Base-by-base conservation (phyloP, 1,140 invertebrate species). In the Trypoxylus dichotomus region DNA sequence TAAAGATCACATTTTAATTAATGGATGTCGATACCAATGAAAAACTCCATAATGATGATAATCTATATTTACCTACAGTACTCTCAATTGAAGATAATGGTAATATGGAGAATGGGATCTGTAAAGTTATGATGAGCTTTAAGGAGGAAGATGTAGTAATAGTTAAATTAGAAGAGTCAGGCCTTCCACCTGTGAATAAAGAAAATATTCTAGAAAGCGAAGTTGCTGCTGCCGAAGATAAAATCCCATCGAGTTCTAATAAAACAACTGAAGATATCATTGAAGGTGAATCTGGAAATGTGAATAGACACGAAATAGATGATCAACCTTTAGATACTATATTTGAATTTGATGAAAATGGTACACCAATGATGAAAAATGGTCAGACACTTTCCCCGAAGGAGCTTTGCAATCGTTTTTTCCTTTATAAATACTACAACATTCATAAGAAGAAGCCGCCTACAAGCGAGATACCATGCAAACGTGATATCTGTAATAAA, bases 401-500 rank as follows among this genome's bases (percentile, higher is more conserved):
- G 5, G 47, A 54, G n/a, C 47, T 6, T 54, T 54, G 47, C 15
- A 54, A 54, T 54, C 47, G 47, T 54, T 54, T 6, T 74, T 54
- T 54, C 15, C 2, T 5, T n/a, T 54, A 15, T 13, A 54, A 54
- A 19, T 54, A 54, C 47, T 71, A 77, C 24, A 76, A 77, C 25
- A 77, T 76, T 1, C 79, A 80, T 19, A 60, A 75, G 19, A 74
- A n/a, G n/a, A n/a, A 72, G 19, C 78, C 78, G 75, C 77, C 78
- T 41, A 37, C 74, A 5, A 78, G 79, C 7, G 43, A 79, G 8
- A 79, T 74, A 74, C 79, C 79, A 13, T 80, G 77, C 68, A 24
- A 47, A 15, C 79, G 79, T 43, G 47, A 78, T 13, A 68, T 41
- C 21, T 80, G 79, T 76, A 74, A 76, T 41, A 80, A 79, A 29